Evolutionary conservation across 2,113 vertebrate species (phyloP).

Genomic region (Furnarius figulus): DNA sequence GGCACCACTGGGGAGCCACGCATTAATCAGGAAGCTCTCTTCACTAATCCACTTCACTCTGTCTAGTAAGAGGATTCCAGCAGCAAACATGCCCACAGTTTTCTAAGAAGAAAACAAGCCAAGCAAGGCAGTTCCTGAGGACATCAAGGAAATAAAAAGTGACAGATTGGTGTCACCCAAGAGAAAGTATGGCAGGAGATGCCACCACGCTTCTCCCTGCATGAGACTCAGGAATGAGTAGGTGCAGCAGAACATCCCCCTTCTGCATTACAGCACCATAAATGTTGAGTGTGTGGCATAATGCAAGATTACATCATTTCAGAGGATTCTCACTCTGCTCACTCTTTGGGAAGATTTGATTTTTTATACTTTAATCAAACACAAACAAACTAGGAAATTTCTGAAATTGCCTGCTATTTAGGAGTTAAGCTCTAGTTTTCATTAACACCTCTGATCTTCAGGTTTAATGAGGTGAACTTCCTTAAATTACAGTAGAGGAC

Average conservation of each 20-base stretch:
- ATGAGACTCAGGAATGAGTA: neutral
- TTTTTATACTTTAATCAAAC: neutral
- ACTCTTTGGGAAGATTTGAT: neutral
- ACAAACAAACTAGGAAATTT: neutral
- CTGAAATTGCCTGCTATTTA: neutral
- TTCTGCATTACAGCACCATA: neutral
- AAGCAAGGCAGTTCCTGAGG: slow-evolving; percentile 32
- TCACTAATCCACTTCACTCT: slow-evolving; percentile 51
- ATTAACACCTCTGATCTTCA: neutral
- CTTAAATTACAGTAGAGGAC: neutral
- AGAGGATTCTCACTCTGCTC: neutral
- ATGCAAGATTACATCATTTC: neutral
- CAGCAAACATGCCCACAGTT: slow-evolving; percentile 41
- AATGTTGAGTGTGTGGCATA: neutral
- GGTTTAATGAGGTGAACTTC: neutral
- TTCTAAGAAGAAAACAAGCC: slow-evolving; percentile 45
- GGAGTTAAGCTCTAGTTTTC: neutral
- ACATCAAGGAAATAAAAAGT: slow-evolving; percentile 23
- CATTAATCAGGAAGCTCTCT: slow-evolving; percentile 56
- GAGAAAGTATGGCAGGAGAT: slow-evolving; percentile 2
- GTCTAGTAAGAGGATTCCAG: slow-evolving; percentile 51
- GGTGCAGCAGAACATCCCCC: neutral
- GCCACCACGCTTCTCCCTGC: neutral
- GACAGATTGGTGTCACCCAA: slow-evolving; percentile 65
- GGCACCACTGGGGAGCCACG: neutral